A percentile compares a stretch with the other conserved stretches of the same genome.
These are phyloP conservation scores for Grammomys dolichurus DNA, from an alignment of 2,113 vertebrate species.

Conservation along the genomic window DNA sequence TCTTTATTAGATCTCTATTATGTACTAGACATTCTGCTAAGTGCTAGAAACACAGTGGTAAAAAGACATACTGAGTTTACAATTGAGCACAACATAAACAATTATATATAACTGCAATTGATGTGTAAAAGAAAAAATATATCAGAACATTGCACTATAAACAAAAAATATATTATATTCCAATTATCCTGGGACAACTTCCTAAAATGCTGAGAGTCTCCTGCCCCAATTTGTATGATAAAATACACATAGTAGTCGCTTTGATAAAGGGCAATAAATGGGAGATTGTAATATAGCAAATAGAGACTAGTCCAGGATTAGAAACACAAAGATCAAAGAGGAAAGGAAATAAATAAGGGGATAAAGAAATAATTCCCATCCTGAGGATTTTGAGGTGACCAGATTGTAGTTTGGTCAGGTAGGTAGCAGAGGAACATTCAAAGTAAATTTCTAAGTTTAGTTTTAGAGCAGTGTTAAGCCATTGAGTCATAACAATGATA, in stretches of 20 bases:
- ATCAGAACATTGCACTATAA: neutral
- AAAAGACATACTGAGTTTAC: neutral
- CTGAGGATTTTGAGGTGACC: neutral
- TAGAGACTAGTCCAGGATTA: neutral
- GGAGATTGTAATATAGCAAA: neutral
- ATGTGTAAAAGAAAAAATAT: constrained; percentile 2
- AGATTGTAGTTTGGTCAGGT: neutral
- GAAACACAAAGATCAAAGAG: neutral
- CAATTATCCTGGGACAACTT: neutral
- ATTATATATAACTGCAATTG: neutral
- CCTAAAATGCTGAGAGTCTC: neutral
- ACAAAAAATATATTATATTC: neutral
- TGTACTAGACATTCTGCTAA: neutral
- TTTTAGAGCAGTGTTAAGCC: neutral
- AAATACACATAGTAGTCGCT: neutral
- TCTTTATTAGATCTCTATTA: neutral
- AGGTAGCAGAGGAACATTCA: neutral
- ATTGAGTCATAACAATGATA: neutral
- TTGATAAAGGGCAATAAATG: neutral
- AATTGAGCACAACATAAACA: neutral
- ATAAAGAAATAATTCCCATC: neutral
- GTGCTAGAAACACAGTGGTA: neutral
- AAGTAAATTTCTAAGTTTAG: neutral
- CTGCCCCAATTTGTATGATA: neutral
- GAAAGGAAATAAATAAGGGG: neutral